Evolutionary conservation across 2,888 invertebrate species (phyloP), one percentile per base, ranked within the genome.

Genomic region (Xylocampa areola): DNA sequence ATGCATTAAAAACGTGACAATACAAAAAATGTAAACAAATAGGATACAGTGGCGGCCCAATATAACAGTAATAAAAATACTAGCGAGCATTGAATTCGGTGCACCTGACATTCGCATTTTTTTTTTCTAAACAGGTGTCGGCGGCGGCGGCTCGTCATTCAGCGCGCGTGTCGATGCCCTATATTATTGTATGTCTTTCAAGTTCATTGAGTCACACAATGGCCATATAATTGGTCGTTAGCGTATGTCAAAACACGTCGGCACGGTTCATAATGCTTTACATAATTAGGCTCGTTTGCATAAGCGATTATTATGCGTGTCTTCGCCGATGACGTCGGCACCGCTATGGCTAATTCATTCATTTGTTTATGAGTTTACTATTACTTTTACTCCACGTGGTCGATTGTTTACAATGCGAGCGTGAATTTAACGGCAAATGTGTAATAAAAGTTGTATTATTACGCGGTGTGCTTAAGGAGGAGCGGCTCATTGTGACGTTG

Each of bases 241-340:
- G 84, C 78, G 86, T 86, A 88, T 91, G 92, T 92, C 92, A 92
- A 92, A 92, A 92, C 89, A 90, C 81, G 86, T 81, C 84, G 82
- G 73, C 81, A 71, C 79, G 79, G 84, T 82, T 87, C 89, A 88
- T 89, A 88, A 86, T 82, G 86, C 82, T 92, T 91, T 90, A 92
- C 92, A 93, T 92, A 93, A 93, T 92, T 91, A 88, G 87, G 73
- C 71, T 89, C 86, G 91, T 93, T 92, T 89, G 92, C 92, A 91
- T 93, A 91, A 90, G 84, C 85, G 87, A 91, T 93, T 89, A 92
- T 90, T 87, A 92, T 90, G 92, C 90, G 89, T 92, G 91, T 90
- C 89, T 90, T 89, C 87, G 84, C 73, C 76, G 84, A 80, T 91
- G 91, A 90, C 89, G 91, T 84, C 75, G 80, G 72, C 70, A 67